Conservation (phyloP, 2,888 invertebrate genomes). For the Pegoplata infirma region DNA sequence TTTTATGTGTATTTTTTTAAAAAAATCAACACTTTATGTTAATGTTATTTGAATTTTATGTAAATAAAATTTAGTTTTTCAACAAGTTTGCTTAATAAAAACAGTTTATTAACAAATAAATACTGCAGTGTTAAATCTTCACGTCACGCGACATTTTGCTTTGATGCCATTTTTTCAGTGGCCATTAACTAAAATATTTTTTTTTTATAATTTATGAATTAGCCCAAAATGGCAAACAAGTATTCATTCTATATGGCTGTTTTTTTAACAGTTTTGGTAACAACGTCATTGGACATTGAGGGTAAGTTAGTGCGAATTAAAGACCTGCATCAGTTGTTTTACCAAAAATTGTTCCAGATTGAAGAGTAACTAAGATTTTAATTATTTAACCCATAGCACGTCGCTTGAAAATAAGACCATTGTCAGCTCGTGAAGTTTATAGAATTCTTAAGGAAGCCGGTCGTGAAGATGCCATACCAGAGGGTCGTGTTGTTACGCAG, state of each 20-base stretch:
- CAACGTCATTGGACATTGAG: neutral
- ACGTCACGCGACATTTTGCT: neutral
- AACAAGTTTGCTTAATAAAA: conserved; percentile 20
- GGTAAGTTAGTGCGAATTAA: too few relatives aligned
- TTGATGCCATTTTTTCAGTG: neutral
- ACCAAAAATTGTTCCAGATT: neutral
- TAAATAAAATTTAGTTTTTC: conserved; percentile 16
- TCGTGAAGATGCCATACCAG: conserved; percentile 61
- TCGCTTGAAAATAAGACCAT: conserved; percentile 67
- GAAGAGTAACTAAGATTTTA: neutral
- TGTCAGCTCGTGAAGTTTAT: conserved; percentile 67
- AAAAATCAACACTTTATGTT: too few relatives aligned
- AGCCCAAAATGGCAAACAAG: neutral
- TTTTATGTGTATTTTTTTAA: too few relatives aligned
- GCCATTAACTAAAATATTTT: too few relatives aligned
- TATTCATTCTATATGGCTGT: neutral
- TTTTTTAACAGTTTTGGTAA: neutral
- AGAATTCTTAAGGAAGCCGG: conserved; percentile 64
- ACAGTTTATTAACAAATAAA: neutral
- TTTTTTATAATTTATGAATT: too few relatives aligned
- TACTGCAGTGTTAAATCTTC: conserved; percentile 15
- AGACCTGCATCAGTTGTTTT: too few relatives aligned
- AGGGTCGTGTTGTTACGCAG: conserved; percentile 68
- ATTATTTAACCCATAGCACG: neutral
- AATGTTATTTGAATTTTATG: too few relatives aligned